These are phyloP conservation scores for Drosophila quinaria DNA, from an alignment of 2,888 invertebrate genomes.

Conservation along the genomic window DNA sequence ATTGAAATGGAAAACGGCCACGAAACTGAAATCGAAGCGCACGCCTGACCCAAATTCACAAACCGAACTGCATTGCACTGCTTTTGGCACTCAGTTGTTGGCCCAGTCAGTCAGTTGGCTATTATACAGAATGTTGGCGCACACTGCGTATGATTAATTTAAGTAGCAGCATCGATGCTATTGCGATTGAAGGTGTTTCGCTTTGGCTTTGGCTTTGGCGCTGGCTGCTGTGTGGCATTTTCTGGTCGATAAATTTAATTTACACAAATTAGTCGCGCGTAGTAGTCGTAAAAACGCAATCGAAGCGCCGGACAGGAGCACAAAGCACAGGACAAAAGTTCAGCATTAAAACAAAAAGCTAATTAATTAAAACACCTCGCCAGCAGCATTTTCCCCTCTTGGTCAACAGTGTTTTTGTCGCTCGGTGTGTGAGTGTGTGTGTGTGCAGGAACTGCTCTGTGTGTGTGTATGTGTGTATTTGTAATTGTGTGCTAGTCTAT, in stretches of 20 bases:
- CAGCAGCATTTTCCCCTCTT: constrained; percentile 22
- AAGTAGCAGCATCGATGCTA: constrained; percentile 45
- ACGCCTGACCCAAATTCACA: constrained; percentile 68
- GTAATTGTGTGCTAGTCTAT: background rate
- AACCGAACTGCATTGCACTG: constrained; percentile 50
- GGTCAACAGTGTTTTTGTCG: constrained; percentile 10
- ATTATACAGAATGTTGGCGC: constrained; percentile 42
- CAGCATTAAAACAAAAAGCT: constrained; percentile 79
- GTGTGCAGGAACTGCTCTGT: background rate
- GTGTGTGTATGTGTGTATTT: constrained; percentile 3
- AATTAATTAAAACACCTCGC: constrained; percentile 79
- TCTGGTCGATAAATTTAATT: constrained; percentile 82
- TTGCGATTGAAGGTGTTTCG: constrained; percentile 8
- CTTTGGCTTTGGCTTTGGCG: constrained; percentile 64
- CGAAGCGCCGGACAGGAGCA: constrained; percentile 52
- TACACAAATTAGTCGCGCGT: constrained; percentile 81
- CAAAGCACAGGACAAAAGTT: constrained; percentile 63
- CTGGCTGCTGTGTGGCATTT: constrained; percentile 78
- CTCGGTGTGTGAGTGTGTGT: background rate
- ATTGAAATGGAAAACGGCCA: constrained; percentile 47
- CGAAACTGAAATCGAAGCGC: constrained; percentile 42
- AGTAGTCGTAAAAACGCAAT: constrained; percentile 80
- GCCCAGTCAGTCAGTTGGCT: constrained; percentile 14
- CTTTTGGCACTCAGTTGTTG: constrained; percentile 16
- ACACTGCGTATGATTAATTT: constrained; percentile 81